phyloP scores from a whole-genome alignment of 2,888 invertebrate genomes.

The Tetranychus truncatus region DNA sequence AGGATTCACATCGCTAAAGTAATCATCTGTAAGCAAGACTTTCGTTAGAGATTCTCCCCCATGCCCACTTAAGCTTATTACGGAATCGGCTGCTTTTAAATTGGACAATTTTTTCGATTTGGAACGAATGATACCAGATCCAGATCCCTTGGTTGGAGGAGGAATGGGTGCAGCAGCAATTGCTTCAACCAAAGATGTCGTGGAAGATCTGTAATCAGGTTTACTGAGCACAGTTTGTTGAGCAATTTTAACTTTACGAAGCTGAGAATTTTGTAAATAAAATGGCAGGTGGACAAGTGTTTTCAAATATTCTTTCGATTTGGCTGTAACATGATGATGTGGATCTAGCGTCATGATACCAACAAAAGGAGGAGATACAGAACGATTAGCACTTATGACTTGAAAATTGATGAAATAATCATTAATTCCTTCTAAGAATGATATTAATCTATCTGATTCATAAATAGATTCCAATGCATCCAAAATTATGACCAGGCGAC shows the following conservation, averaged over 20 bases:
- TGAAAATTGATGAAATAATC: slow-evolving; percentile 1
- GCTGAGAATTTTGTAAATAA: slow-evolving; percentile 86
- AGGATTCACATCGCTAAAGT: slow-evolving; percentile 96
- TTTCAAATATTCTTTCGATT: slow-evolving; percentile 38
- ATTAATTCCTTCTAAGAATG: slow-evolving; percentile 7
- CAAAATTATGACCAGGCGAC: slow-evolving; percentile 78
- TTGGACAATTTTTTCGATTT: neutral
- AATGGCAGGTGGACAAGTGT: slow-evolving; percentile 96
- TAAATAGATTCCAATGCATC: slow-evolving; percentile 60
- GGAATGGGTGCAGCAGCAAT: slow-evolving; percentile 1
- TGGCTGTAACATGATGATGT: slow-evolving; percentile 38
- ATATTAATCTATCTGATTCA: slow-evolving; percentile 5
- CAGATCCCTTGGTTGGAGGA: neutral
- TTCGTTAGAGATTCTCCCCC: slow-evolving; percentile 38
- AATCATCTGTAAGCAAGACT: slow-evolving; percentile 84
- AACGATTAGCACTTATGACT: neutral
- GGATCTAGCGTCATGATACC: slow-evolving; percentile 92
- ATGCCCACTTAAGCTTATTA: slow-evolving; percentile 2
- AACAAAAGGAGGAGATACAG: slow-evolving; percentile 54
- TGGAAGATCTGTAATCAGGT: neutral
- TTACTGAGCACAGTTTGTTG: slow-evolving; percentile 32
- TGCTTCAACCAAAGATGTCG: slow-evolving; percentile 11
- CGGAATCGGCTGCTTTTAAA: slow-evolving; percentile 10
- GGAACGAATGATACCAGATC: neutral
- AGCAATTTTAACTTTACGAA: slow-evolving; percentile 67